Evolutionary conservation across 2,888 invertebrate genomes (phyloP).

Genomic region (Mimas tiliae): DNA sequence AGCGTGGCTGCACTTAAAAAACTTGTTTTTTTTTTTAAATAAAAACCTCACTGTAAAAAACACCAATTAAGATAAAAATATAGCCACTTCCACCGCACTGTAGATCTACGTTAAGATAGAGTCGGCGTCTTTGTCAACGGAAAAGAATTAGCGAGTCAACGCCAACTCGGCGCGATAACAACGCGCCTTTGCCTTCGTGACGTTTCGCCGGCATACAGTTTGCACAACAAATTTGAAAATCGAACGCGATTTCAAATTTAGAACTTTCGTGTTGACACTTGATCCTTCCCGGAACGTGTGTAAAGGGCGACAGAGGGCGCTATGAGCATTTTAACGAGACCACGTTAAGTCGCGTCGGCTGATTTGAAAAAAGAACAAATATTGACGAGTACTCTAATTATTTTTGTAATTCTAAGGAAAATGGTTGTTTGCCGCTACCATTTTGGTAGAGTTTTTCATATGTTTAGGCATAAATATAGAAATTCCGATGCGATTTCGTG

Average conservation of each 20-base stretch:
- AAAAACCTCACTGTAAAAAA: neutral
- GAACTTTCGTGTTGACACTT: constrained; percentile 63
- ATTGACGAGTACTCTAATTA: constrained; percentile 60
- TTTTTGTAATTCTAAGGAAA: constrained; percentile 71
- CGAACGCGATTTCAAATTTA: constrained; percentile 55
- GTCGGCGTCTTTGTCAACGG: constrained; percentile 56
- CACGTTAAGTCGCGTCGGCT: constrained; percentile 57
- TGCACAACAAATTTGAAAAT: constrained; percentile 55
- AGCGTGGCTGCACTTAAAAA: too few relatives aligned
- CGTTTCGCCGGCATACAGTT: constrained; percentile 53
- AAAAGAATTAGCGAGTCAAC: constrained; percentile 59
- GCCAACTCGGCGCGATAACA: constrained; percentile 50
- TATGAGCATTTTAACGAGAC: constrained; percentile 62
- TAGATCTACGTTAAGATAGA: constrained; percentile 28
- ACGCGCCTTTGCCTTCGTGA: constrained; percentile 60
- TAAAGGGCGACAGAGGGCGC: constrained; percentile 45
- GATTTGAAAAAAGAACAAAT: constrained; percentile 53
- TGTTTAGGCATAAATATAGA: constrained; percentile 45
- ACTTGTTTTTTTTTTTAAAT: too few relatives aligned
- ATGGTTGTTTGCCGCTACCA: constrained; percentile 36
- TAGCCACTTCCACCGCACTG: neutral
- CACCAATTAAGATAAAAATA: neutral
- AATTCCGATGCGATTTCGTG: constrained; percentile 40
- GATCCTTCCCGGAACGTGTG: constrained; percentile 69
- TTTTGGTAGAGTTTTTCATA: constrained; percentile 46